Conservation (phyloP, 2,113 vertebrate genomes). For the Canis aureus region DNA sequence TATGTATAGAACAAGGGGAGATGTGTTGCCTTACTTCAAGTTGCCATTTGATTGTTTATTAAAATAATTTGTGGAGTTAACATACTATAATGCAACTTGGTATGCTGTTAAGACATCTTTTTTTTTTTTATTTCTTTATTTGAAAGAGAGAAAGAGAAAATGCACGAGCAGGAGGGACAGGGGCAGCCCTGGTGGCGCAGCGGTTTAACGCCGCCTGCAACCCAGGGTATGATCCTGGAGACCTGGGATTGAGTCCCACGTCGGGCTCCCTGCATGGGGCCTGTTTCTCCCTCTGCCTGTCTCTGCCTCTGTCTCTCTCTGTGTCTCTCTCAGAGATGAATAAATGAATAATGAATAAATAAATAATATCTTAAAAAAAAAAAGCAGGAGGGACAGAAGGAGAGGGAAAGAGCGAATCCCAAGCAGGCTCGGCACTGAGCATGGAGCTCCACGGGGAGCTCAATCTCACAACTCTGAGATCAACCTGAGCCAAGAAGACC, state of each 20-base stretch:
- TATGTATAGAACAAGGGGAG: conserved; percentile 20
- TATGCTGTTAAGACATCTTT: neutral
- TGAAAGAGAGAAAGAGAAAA: neutral
- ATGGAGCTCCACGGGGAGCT: neutral
- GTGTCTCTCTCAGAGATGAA: too few species aligned
- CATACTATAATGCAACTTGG: neutral
- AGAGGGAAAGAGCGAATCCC: neutral
- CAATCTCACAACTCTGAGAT: neutral
- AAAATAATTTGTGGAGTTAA: conserved; percentile 53
- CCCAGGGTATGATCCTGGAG: too few species aligned
- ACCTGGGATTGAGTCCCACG: too few species aligned
- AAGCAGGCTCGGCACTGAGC: neutral
- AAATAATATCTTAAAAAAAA: too few species aligned
- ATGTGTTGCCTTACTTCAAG: conserved; percentile 16
- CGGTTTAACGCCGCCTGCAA: too few species aligned
- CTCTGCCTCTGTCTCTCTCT: too few species aligned
- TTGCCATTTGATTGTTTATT: conserved; percentile 32
- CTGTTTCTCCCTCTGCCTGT: too few species aligned
- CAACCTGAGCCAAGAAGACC: neutral
- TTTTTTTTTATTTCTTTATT: neutral
- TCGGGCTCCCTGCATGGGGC: too few species aligned
- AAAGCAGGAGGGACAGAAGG: neutral
- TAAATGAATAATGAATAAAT: too few species aligned
- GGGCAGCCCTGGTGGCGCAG: too few species aligned
- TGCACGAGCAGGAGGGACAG: neutral